Evolutionary conservation across 2,113 vertebrate genomes (phyloP).

Genomic region (Peromyscus maniculatus): DNA sequence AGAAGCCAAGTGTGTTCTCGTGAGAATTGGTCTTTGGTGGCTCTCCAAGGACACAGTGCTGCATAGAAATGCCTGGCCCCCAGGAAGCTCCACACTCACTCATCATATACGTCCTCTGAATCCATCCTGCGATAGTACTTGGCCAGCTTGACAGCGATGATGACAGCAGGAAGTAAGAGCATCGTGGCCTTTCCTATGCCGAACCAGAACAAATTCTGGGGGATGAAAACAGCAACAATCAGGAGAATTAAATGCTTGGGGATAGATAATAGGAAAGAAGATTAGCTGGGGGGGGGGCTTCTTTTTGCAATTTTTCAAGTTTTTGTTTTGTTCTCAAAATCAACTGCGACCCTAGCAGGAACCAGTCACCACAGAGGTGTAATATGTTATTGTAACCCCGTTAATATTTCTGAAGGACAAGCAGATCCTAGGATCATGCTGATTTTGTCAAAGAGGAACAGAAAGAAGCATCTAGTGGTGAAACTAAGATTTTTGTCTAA

Average conservation of each 20-base stretch:
- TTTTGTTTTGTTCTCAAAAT: not conserved
- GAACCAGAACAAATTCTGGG: slow-evolving; percentile 98
- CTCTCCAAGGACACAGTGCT: not conserved
- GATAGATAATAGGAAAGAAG: not conserved
- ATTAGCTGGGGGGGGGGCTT: no score
- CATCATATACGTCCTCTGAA: slow-evolving; percentile 98
- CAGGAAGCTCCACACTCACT: slow-evolving; percentile 89
- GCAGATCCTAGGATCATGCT: not conserved
- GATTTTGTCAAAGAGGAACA: not conserved
- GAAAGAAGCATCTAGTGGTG: not conserved
- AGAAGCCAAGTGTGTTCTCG: not conserved
- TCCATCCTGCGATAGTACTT: slow-evolving; percentile 98
- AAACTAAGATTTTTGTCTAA: not conserved
- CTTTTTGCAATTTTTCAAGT: not conserved
- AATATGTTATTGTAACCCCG: not conserved
- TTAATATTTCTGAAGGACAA: not conserved
- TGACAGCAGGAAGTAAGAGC: slow-evolving; percentile 94
- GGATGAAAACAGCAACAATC: slow-evolving; percentile 43
- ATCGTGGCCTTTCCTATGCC: slow-evolving; percentile 93
- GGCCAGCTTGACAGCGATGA: slow-evolving; percentile 95
- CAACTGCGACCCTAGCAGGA: not conserved
- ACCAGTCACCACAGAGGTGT: not conserved
- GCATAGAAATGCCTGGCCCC: not conserved
- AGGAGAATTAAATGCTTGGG: not conserved
- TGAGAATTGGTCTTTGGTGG: not conserved